Evolutionary conservation across 2,113 vertebrate species (phyloP).

Genomic region (Monopterus albus): DNA sequence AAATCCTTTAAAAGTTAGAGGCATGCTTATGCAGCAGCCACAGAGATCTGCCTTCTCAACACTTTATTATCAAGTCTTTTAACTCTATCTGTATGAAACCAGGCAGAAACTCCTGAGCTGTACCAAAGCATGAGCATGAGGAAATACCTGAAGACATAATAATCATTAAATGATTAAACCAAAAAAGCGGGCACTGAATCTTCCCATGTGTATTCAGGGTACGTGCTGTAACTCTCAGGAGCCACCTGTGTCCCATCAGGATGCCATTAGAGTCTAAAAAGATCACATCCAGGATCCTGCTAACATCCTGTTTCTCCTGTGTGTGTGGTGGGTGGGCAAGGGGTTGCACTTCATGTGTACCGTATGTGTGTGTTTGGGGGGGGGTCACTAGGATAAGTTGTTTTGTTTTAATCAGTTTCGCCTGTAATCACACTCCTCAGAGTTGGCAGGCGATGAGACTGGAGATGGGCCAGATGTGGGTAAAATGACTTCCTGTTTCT

Average conservation of each 20-base stretch:
- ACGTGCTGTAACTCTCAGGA: slow-evolving; percentile 63
- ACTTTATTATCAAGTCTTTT: slow-evolving; percentile 73
- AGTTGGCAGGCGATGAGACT: slow-evolving; percentile 74
- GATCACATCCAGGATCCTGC: slow-evolving; percentile 63
- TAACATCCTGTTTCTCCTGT: slow-evolving; percentile 71
- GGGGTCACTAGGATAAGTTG: slow-evolving; percentile 46
- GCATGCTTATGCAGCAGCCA: slow-evolving; percentile 72
- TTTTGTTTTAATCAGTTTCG: slow-evolving; percentile 81
- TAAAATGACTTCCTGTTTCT: slow-evolving; percentile 78
- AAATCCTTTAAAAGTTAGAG: slow-evolving; percentile 80
- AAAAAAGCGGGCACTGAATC: slow-evolving; percentile 67
- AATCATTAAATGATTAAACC: slow-evolving; percentile 78
- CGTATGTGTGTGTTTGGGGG: slow-evolving; percentile 45
- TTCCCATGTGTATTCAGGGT: slow-evolving; percentile 60
- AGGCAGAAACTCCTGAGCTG: slow-evolving; percentile 38
- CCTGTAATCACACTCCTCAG: slow-evolving; percentile 74
- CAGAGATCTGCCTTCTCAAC: slow-evolving; percentile 71
- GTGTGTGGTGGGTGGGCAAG: slow-evolving; percentile 15
- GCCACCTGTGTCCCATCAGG: slow-evolving; percentile 79
- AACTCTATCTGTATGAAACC: slow-evolving; percentile 45
- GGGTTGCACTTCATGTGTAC: slow-evolving; percentile 49
- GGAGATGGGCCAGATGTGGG: slow-evolving; percentile 69
- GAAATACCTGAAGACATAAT: slow-evolving; percentile 75
- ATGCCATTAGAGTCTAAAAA: slow-evolving; percentile 72
- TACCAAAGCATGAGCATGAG: slow-evolving; percentile 53